Base-by-base conservation (phyloP, 2,888 invertebrate species). In the Dryobotodes eremita region DNA sequence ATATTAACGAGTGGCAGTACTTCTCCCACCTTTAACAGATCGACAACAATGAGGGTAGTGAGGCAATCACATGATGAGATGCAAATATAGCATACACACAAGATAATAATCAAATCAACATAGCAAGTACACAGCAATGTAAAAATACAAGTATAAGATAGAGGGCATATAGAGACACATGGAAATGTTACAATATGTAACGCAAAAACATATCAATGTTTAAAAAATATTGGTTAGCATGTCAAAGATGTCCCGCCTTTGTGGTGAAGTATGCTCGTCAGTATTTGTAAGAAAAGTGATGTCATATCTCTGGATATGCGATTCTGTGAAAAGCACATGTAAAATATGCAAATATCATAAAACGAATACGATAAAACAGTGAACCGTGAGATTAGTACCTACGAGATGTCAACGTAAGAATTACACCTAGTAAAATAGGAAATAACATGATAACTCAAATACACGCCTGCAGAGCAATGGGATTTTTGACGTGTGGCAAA, bases 1-100 rank as follows among this genome's bases (percentile, higher is more conserved):
- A 88, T 89, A 90, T 89, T 90, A 89, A 90, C 87, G 90, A 90
- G 90, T 90, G 89, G 91, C 89, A 85, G 87, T 88, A 89, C 85
- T 82, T 93, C 94, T 91, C 92, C 91, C 93, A 96, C 96, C 96
- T 96, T 96, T 92, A 96, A 96, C 96, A 96, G 95, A 96, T 91
- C 93, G 95, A 95, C 93, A 95, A 95, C 92, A 94, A 91, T 92
- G 88, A 93, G 92, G 93, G 93, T 90, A 94, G 92, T 92, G 92
- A 94, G 86, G 91, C 88, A 92, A 94, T 94, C 92, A 95, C 92
- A 93, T 86, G 89, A 93, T 92, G 93, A 91, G 91, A 92, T 82
- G 88, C 91, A 90, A 84, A 90, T 91, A 92, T 87, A 84, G 88
- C 89, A 90, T 89, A 91, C 85, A 92, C 85, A 89, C 92, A 88